Percentiles rank a stretch among this genome's conserved stretches.
Conservation (phyloP, 2,113 vertebrate species). For the Pterocles orientalis region DNA sequence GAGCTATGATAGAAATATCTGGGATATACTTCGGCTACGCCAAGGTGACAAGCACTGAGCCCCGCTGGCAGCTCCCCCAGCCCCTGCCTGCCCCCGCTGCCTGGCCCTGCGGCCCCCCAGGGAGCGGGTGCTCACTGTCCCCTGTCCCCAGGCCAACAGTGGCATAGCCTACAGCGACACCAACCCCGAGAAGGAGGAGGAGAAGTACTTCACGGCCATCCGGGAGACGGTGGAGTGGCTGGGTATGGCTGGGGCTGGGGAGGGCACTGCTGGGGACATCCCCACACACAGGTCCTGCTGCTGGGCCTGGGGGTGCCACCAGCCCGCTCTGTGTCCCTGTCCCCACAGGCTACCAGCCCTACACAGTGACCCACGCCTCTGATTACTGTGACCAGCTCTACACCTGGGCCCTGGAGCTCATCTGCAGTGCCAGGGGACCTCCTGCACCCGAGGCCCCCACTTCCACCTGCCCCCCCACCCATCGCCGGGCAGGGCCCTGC, state of each 20-base stretch:
- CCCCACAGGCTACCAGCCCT: slow-evolving; percentile 87
- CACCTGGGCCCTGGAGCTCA: slow-evolving; percentile 90
- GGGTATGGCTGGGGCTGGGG: slow-evolving; percentile 64
- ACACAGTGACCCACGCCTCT: slow-evolving; percentile 88
- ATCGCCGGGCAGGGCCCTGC: background rate
- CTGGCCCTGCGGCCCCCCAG: background rate
- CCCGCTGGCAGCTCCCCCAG: background rate
- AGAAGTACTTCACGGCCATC: slow-evolving; percentile 96
- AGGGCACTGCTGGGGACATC: background rate
- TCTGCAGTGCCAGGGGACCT: slow-evolving; percentile 36
- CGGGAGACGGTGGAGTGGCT: slow-evolving; percentile 97
- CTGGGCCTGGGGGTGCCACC: background rate
- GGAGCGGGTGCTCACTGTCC: background rate
- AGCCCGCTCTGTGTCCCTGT: background rate
- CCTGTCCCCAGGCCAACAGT: slow-evolving; percentile 82
- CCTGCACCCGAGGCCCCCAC: too few species aligned
- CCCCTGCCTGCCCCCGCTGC: too few species aligned
- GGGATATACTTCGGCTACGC: slow-evolving; percentile 90
- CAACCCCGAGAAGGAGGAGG: slow-evolving; percentile 98
- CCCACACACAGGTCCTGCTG: background rate
- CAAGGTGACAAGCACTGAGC: slow-evolving; percentile 79
- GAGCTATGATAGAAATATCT: too few species aligned
- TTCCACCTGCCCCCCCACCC: too few species aligned
- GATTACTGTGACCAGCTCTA: slow-evolving; percentile 95
- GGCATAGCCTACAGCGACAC: slow-evolving; percentile 96